Percentiles rank a stretch among this genome's conserved stretches.
Evolutionary conservation across 2,113 vertebrate species (phyloP).

Genomic region (Dromaius novaehollandiae): DNA sequence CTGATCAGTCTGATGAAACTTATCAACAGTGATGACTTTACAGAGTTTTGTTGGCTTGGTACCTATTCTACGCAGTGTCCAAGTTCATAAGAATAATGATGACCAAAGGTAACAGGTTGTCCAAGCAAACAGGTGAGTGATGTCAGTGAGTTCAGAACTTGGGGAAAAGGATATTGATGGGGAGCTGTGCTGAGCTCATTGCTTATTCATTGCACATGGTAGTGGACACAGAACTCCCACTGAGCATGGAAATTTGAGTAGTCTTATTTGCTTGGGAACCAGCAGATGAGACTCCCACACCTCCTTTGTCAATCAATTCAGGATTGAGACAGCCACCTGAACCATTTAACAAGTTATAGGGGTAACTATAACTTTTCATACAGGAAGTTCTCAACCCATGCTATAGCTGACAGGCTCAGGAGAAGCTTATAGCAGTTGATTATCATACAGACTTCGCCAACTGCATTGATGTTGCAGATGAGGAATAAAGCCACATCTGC

Average conservation of each 20-base stretch:
- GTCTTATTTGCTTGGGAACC: not conserved
- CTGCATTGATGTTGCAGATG: not conserved
- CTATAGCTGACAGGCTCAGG: not conserved
- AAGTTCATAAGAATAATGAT: not conserved
- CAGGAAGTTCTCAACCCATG: not conserved
- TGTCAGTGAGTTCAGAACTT: not conserved
- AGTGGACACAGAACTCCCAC: not conserved
- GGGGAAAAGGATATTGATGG: not conserved
- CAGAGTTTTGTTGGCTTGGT: not conserved
- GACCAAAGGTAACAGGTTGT: not conserved
- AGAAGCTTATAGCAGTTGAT: not conserved
- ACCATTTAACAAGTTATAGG: not conserved
- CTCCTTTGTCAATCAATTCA: not conserved
- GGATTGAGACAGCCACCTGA: not conserved
- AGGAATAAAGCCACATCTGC: not conserved
- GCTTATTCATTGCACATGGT: not conserved
- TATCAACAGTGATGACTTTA: not conserved
- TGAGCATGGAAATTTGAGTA: not conserved
- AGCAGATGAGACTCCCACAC: not conserved
- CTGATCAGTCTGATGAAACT: not conserved
- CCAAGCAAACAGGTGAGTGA: not conserved
- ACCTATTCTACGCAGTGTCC: rapidly evolving
- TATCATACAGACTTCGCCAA: not conserved
- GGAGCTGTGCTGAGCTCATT: not conserved
- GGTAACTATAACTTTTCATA: not conserved